A percentile compares a stretch with the other conserved stretches of the same genome.
Evolutionary conservation across 2,797 vertebrate species (phyloP).

Genomic region (Taeniopygia guttata): DNA sequence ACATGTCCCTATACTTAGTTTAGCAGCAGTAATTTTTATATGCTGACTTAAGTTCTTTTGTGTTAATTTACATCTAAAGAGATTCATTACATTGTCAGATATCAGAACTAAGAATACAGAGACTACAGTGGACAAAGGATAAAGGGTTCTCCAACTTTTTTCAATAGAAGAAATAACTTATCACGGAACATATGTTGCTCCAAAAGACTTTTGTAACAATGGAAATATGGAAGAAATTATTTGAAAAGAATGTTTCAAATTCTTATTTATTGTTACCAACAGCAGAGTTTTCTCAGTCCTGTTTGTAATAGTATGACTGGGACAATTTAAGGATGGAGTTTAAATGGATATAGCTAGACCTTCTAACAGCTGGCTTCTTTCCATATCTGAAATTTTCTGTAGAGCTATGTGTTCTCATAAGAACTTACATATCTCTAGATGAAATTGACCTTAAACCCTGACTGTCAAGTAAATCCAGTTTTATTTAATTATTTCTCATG

Average conservation of each 20-base stretch:
- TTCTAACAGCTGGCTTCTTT: not conserved
- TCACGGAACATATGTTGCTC: not conserved
- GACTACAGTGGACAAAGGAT: not conserved
- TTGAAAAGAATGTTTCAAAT: not conserved
- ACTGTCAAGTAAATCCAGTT: not conserved
- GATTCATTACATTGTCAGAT: not conserved
- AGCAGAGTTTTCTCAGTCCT: not conserved
- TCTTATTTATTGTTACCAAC: not conserved
- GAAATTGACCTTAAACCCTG: not conserved
- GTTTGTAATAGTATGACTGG: not conserved
- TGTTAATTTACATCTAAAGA: not conserved
- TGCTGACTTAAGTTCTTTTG: not conserved
- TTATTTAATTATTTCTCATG: slow-evolving; percentile 43
- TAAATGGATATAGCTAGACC: not conserved
- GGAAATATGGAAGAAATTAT: not conserved
- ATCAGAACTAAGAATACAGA: not conserved
- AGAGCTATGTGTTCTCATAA: not conserved
- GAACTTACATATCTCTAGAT: slow-evolving; percentile 9
- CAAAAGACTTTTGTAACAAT: not conserved
- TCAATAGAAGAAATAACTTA: not conserved
- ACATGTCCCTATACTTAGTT: not conserved
- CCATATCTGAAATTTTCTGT: not conserved
- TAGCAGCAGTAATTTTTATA: not conserved
- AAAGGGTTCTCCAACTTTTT: not conserved
- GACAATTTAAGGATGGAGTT: not conserved